Percentiles rank a stretch among this genome's conserved stretches.
Conservation (phyloP, 1,140 invertebrate genomes). For the Littorina saxatilis region DNA sequence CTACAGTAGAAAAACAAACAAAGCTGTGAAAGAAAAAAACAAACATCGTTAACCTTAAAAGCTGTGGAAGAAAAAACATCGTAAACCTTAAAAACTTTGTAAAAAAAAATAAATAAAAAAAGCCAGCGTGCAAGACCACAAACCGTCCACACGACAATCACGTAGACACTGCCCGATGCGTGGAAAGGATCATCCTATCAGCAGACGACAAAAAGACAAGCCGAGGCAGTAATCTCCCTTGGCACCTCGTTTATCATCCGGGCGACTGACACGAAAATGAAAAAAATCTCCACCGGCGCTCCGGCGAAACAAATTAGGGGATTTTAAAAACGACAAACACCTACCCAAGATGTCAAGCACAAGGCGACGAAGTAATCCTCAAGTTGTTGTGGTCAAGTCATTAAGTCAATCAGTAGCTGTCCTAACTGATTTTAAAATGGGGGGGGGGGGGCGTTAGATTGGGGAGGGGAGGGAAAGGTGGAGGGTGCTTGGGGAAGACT, state of each 20-base stretch:
- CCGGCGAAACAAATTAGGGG: not conserved
- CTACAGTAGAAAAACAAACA: too few species aligned
- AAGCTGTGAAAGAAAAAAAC: too few species aligned
- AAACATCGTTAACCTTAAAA: too few species aligned
- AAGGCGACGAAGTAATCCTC: not conserved
- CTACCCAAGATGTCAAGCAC: too few species aligned
- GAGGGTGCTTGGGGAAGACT: not conserved
- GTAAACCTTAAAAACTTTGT: too few species aligned
- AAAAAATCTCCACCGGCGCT: not conserved
- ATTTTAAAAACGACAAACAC: not conserved
- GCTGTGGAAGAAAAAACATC: too few species aligned
- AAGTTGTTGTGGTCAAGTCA: not conserved
- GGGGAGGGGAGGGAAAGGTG: not conserved
- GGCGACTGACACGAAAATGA: too few species aligned
- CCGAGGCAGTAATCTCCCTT: slow-evolving; percentile 12
- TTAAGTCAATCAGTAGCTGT: not conserved
- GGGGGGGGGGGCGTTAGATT: not conserved
- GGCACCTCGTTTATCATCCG: not conserved
- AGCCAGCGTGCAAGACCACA: too few species aligned
- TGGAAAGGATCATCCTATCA: not conserved
- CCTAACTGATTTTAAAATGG: too few species aligned
- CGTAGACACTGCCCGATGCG: too few species aligned
- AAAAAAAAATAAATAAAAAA: too few species aligned
- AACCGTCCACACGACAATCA: too few species aligned
- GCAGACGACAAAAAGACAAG: slow-evolving; percentile 1